These are phyloP conservation scores for Chaetophractus vellerosus DNA, from an alignment of 2,797 vertebrate species.

Conservation along the genomic window DNA sequence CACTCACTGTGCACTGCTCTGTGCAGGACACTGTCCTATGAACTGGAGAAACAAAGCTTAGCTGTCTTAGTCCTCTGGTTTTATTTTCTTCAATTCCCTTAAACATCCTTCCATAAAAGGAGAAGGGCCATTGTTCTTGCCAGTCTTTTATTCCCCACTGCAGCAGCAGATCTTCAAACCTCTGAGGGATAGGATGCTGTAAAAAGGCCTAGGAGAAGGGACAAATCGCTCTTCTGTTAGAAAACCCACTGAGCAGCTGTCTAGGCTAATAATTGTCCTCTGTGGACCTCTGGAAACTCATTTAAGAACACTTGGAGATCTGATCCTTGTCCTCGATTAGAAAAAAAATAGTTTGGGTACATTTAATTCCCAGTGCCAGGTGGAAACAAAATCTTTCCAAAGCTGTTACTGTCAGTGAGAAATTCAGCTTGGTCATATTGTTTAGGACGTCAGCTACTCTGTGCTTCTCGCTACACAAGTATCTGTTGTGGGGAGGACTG, in stretches of 20 bases:
- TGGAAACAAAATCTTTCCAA: not conserved
- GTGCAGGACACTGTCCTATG: not conserved
- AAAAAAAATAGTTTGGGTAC: not conserved
- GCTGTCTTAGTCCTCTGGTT: not conserved
- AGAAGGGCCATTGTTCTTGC: not conserved
- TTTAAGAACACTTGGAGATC: conserved; percentile 25
- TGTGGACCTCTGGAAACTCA: not conserved
- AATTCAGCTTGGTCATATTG: not conserved
- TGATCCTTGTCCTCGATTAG: conserved; percentile 22
- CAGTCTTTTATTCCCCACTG: not conserved
- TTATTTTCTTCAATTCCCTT: conserved; percentile 44
- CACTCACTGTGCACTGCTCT: not conserved
- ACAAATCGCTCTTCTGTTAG: not conserved
- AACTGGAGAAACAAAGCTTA: conserved; percentile 15
- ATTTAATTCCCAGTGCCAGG: conserved; percentile 15
- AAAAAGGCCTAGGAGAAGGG: conserved; percentile 41
- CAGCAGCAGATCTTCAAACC: conserved; percentile 45
- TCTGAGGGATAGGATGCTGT: not conserved
- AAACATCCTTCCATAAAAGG: conserved; percentile 21
- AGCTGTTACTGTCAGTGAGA: not conserved
- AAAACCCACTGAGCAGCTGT: conserved; percentile 42
- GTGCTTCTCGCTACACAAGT: not conserved
- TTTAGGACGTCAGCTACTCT: not conserved
- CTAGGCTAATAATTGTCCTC: not conserved
- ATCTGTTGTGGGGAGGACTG: not conserved